Conservation (phyloP, 2,888 invertebrate species). For the Serrognathus titanus region DNA sequence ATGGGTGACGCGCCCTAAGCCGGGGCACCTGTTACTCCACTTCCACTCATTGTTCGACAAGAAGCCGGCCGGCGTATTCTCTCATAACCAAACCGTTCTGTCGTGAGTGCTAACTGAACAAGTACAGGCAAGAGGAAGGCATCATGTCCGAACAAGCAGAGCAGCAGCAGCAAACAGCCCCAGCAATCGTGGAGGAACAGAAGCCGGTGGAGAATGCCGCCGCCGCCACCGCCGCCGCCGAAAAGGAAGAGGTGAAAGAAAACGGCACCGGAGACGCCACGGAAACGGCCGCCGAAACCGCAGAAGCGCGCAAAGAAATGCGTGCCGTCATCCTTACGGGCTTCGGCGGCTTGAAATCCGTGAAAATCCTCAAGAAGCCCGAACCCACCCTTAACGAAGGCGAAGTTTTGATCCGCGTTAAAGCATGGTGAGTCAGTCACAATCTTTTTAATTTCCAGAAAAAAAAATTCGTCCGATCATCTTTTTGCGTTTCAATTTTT, state of each 20-base stretch:
- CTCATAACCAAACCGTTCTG: constrained; percentile 7
- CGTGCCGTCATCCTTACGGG: constrained; percentile 79
- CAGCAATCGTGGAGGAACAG: constrained; percentile 33
- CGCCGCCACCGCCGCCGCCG: constrained; percentile 22
- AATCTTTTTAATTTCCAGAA: too few relatives aligned
- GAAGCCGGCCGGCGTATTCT: constrained; percentile 33
- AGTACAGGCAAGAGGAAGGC: constrained; percentile 18
- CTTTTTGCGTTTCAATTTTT: too few relatives aligned
- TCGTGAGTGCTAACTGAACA: constrained; percentile 9
- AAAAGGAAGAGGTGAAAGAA: constrained; percentile 41
- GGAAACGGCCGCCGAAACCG: constrained; percentile 41
- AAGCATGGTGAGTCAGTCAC: constrained; percentile 72
- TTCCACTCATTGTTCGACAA: constrained; percentile 28
- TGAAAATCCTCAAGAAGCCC: constrained; percentile 77
- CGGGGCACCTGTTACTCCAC: constrained; percentile 40
- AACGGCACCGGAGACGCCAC: constrained; percentile 51
- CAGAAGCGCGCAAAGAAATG: constrained; percentile 75
- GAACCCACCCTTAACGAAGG: constrained; percentile 69
- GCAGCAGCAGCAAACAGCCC: constrained; percentile 30
- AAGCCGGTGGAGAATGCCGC: constrained; percentile 26
- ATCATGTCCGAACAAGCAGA: constrained; percentile 20
- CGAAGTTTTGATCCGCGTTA: constrained; percentile 78
- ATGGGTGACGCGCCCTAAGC: constrained; percentile 41
- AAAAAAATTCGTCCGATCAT: too few relatives aligned
- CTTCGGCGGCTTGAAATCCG: constrained; percentile 82